A percentile compares a stretch with the other conserved stretches of the same genome.
Evolutionary conservation across 2,888 invertebrate genomes (phyloP).

Genomic region (Cephus pulcher): DNA sequence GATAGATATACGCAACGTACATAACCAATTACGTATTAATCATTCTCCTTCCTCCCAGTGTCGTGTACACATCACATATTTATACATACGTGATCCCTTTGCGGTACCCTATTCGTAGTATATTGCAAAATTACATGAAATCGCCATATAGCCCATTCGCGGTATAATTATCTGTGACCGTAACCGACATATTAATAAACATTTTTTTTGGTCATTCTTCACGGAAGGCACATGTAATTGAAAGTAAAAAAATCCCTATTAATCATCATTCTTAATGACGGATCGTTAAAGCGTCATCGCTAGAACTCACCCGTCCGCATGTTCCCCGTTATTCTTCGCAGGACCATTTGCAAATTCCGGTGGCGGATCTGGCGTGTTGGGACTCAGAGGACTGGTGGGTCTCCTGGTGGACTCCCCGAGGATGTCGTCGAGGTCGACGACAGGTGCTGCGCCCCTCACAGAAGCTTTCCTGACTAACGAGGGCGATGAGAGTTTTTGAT

Average conservation of each 20-base stretch:
- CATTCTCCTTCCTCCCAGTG: not conserved
- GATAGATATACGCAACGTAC: not conserved
- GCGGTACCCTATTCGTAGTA: constrained; percentile 38
- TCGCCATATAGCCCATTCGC: not conserved
- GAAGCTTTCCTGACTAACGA: constrained; percentile 83
- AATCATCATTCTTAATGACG: not conserved
- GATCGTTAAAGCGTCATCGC: not conserved
- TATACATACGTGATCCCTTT: constrained; percentile 11
- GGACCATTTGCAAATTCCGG: constrained; percentile 59
- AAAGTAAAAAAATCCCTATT: not conserved
- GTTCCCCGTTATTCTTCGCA: constrained; percentile 40
- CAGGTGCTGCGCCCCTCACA: constrained; percentile 53
- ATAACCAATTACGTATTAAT: not conserved
- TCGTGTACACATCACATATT: not conserved
- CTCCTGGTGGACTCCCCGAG: constrained; percentile 50
- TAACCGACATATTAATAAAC: not conserved
- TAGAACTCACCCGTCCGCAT: constrained; percentile 51
- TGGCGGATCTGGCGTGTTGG: constrained; percentile 55
- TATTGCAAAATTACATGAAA: constrained; percentile 24
- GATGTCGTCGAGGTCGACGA: constrained; percentile 62
- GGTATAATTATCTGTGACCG: not conserved
- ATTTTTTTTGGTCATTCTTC: not conserved
- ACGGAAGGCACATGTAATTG: not conserved
- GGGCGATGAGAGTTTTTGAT: constrained; percentile 84
- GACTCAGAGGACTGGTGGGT: constrained; percentile 49